Evolutionary conservation across 2,797 vertebrate genomes (phyloP), one percentile per base, ranked within the genome.

Genomic region (Choloepus didactylus): DNA sequence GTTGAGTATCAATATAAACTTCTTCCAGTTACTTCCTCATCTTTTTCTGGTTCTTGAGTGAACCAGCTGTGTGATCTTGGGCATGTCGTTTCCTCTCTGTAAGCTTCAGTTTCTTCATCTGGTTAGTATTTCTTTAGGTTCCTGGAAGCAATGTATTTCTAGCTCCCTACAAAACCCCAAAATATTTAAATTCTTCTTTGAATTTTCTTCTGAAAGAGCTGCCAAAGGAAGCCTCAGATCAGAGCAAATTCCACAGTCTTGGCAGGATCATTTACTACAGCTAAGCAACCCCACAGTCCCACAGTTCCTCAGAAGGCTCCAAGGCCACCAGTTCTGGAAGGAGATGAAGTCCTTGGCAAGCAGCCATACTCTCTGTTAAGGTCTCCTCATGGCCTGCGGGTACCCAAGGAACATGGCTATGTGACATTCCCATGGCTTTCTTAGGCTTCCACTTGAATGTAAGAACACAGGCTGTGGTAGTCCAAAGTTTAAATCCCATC

Each of bases 141-240:
- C 29, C 75, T 66, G 27, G 9, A 77, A 89, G 19, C 31, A 49
- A 64, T 19, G 56, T 14, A 70, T 27, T 31, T 70, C 64, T 31
- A 75, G 15, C 46, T 93, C 29, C 44, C 16, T 41, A 29, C 0
- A 38, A 77, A 12, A 41, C 35, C 2, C 54, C 27, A 18, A 82
- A 95, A 60, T 77, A 72, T 60, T 90, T 82, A 83, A 82, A 83
- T 95, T 96, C 56, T 29, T 92, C 67, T 96, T 82, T 56, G 38
- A 69, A 66, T 83, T 83, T 93, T 95, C 62, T 90, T 54, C 51
- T 54, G 56, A 51, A 93, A 75, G 70, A 70, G 10, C 82, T 87
- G 14, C 60, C 38, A 49, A 76, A 72, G 60, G 81, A 92, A 69
- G 23, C 19, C 31, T 92, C 41, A n/a, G n/a, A 51, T 70, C 18